Evolutionary conservation across 1,140 invertebrate genomes (phyloP).

Genomic region (Drosophila pseudoobscura): DNA sequence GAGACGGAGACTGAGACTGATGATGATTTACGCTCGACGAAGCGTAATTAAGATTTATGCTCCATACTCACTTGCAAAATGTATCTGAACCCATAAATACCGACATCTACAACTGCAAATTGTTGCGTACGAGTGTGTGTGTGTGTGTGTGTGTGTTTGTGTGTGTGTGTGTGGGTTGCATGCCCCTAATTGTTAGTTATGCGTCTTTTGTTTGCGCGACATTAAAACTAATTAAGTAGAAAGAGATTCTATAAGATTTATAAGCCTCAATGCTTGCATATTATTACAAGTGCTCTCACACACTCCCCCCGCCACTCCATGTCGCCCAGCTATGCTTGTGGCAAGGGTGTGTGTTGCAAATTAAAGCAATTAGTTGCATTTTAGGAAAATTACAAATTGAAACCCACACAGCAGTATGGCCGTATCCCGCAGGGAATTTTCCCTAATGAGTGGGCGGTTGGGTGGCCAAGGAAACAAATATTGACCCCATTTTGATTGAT

Average conservation of each 20-base stretch:
- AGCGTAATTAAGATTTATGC: constrained; percentile 81
- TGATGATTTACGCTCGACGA: constrained; percentile 78
- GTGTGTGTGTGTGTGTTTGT: background rate
- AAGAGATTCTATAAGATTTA: constrained; percentile 73
- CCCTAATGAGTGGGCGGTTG: constrained; percentile 9
- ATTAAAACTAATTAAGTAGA: constrained; percentile 81
- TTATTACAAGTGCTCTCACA: constrained; percentile 35
- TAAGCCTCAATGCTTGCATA: constrained; percentile 55
- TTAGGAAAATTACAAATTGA: constrained; percentile 48
- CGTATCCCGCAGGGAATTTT: constrained; percentile 23
- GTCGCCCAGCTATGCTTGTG: background rate
- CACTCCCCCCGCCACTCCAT: too few relatives aligned
- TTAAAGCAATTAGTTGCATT: constrained; percentile 73
- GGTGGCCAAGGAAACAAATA: constrained; percentile 8
- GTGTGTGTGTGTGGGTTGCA: constrained; percentile 27
- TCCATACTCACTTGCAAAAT: constrained; percentile 53
- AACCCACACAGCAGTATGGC: background rate
- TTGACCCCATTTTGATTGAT: constrained; percentile 13
- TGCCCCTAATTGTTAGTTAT: constrained; percentile 75
- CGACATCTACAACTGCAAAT: constrained; percentile 34
- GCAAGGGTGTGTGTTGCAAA: constrained; percentile 40
- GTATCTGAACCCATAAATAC: constrained; percentile 8
- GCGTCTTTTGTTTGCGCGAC: constrained; percentile 61
- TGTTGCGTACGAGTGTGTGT: constrained; percentile 25
- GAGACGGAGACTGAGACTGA: constrained; percentile 31